Evolutionary conservation across 2,888 invertebrate species (phyloP).

Genomic region (Macrosiphum euphorbiae): DNA sequence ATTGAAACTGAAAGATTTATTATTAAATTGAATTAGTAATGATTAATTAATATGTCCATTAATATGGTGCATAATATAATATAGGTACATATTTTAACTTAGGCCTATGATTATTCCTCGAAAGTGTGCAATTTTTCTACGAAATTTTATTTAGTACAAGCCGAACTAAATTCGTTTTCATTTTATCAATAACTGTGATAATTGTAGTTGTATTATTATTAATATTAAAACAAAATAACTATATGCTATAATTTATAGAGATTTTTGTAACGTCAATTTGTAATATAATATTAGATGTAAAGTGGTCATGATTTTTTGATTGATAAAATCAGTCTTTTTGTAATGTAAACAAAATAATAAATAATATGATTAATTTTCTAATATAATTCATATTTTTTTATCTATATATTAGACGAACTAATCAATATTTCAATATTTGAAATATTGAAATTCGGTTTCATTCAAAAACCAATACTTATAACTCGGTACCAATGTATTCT

Average conservation of each 20-base stretch:
- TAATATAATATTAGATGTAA: neutral
- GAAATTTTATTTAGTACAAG: slow-evolving; percentile 31
- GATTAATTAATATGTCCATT: neutral
- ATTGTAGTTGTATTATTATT: slow-evolving; percentile 51
- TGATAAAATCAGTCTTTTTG: neutral
- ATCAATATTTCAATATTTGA: neutral
- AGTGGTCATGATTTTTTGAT: neutral
- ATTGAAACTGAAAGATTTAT: slow-evolving; percentile 37
- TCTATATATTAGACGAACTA: neutral
- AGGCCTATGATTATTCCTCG: neutral
- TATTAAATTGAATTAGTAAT: neutral
- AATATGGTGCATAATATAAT: slow-evolving; percentile 6
- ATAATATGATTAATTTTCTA: slow-evolving; percentile 3
- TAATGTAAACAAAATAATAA: neutral
- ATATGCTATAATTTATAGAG: neutral
- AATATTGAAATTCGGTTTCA: neutral
- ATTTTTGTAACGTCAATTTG: neutral
- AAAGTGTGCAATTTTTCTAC: slow-evolving; percentile 11
- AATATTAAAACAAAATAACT: slow-evolving; percentile 39
- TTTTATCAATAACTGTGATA: slow-evolving; percentile 61
- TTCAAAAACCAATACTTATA: neutral
- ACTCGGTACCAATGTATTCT: neutral
- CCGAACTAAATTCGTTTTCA: slow-evolving; percentile 42
- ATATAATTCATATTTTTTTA: neutral
- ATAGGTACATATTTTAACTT: slow-evolving; percentile 9